Percentiles rank a stretch among this genome's conserved stretches.
These are phyloP conservation scores for Stenchaetothrips biformis DNA, from an alignment of 2,888 invertebrate species.

Conservation along the genomic window DNA sequence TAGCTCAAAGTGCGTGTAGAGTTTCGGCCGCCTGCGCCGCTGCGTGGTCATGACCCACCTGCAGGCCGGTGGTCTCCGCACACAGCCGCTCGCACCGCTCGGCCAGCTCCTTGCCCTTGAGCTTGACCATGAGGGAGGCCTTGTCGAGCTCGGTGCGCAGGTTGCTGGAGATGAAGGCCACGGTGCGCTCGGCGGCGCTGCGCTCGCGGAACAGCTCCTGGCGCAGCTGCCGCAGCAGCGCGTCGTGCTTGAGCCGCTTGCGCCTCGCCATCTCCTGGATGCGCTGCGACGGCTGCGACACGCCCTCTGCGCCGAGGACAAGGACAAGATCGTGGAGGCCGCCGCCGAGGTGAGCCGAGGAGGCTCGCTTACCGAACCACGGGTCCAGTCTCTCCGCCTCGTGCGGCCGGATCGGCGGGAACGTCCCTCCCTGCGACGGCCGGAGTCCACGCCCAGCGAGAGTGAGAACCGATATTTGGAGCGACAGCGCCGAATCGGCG, in stretches of 20 bases:
- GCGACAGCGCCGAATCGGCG: too few species aligned
- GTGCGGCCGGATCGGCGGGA: background rate
- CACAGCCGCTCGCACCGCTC: background rate
- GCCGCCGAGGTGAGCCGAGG: background rate
- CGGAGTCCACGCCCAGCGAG: too few species aligned
- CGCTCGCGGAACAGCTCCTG: slow-evolving; percentile 17
- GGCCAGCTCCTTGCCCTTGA: background rate
- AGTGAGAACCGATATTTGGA: too few species aligned
- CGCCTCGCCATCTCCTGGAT: background rate
- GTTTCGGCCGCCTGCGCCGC: too few species aligned
- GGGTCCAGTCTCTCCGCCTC: slow-evolving; percentile 9
- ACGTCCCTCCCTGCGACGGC: background rate
- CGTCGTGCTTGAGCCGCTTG: background rate
- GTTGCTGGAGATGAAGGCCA: background rate
- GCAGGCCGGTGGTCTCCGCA: too few species aligned
- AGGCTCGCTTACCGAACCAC: background rate
- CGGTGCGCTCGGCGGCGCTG: background rate
- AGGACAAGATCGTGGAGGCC: background rate
- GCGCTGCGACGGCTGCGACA: slow-evolving; percentile 6
- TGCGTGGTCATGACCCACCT: too few species aligned
- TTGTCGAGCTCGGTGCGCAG: slow-evolving; percentile 20
- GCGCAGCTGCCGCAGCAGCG: background rate
- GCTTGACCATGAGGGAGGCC: slow-evolving; percentile 7
- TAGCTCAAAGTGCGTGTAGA: too few species aligned
- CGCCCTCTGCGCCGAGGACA: background rate